These are phyloP conservation scores for Blastomussa wellsi DNA, from an alignment of 92 coral and sea anemone species.

Conservation along the genomic window DNA sequence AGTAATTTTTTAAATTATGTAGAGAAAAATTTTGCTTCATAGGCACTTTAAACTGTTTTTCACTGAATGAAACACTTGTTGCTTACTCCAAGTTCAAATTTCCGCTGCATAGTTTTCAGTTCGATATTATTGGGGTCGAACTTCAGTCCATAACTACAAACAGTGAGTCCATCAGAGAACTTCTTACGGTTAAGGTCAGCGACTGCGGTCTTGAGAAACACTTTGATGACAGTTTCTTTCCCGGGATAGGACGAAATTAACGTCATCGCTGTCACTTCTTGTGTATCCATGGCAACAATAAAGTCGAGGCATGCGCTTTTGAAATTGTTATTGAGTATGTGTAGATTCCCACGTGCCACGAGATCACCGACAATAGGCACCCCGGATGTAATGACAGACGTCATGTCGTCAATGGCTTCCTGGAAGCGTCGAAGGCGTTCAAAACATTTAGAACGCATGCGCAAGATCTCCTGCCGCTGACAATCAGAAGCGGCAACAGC, in stretches of 20 bases:
- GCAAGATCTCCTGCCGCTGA: conserved; percentile 72
- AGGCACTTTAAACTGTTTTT: background rate
- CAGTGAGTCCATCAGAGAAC: conserved; percentile 61
- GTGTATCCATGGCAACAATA: conserved; percentile 72
- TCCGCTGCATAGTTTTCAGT: conserved; percentile 61
- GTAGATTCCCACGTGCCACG: conserved; percentile 84
- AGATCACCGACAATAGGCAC: conserved; percentile 68
- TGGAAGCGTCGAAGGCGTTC: conserved; percentile 65
- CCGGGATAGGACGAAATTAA: conserved; percentile 80
- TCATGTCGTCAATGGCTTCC: conserved; percentile 81
- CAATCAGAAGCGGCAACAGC: conserved; percentile 63
- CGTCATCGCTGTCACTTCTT: conserved; percentile 70
- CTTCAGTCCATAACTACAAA: conserved; percentile 74
- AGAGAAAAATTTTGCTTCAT: no score
- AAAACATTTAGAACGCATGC: conserved; percentile 89
- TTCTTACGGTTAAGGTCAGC: conserved; percentile 57
- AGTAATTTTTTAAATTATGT: no score
- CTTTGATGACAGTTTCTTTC: conserved; percentile 53
- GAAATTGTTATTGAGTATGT: conserved; percentile 71
- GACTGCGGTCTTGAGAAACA: conserved; percentile 59
- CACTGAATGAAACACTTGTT: conserved; percentile 74
- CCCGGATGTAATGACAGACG: conserved; percentile 73
- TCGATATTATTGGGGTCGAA: conserved; percentile 74
- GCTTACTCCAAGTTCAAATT: conserved; percentile 64
- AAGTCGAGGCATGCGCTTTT: conserved; percentile 78